Evolutionary conservation across 2,113 vertebrate genomes (phyloP), one percentile per base, ranked within the genome.

Genomic region (Gasterosteus nipponicus): DNA sequence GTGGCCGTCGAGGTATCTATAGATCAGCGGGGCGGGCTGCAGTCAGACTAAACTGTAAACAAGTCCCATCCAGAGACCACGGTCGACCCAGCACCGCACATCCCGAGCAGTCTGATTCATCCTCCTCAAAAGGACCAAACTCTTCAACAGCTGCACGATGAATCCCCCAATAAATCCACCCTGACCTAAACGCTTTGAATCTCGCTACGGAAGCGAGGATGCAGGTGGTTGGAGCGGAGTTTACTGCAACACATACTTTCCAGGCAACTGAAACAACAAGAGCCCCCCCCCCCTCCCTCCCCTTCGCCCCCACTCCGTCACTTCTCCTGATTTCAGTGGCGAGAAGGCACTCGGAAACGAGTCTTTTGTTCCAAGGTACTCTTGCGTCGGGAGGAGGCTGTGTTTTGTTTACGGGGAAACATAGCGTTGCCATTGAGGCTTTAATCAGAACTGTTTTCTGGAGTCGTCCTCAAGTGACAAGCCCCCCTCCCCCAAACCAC

Each of bases 1-100:
- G 91, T 41, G 90, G 92, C 84, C 19, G 60, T 84, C 72, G 0
- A 62, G 79, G 90, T 89, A 87, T 92, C 91, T 91, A 90, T 88
- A 90, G 89, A 89, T 89, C 66, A 82, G 80, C 18, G 60, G 79
- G 82, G 71, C 67, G 72, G 84, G 78, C 74, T 83, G 47, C 74
- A 86, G 77, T 73, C 89, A 86, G 89, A 86, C 82, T 85, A 54
- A 77, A 89, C 81, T 86, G 90, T 93, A 90, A 91, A 93, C 92
- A 92, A 87, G 87, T 74, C 77, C 64, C 83, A 85, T 87, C 86
- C 79, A 87, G 83, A 86, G 87, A 75, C 65, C 61, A 78, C n/a
- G 69, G 73, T 81, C 70, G 82, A 78, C 66, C 83, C 73, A 35
- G 73, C 74, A 62, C 73, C 19, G 72, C 82, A 83, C 85, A 88